These are phyloP conservation scores for Clarias platycephalus DNA, from an alignment of 2,797 vertebrate species.

Conservation along the genomic window DNA sequence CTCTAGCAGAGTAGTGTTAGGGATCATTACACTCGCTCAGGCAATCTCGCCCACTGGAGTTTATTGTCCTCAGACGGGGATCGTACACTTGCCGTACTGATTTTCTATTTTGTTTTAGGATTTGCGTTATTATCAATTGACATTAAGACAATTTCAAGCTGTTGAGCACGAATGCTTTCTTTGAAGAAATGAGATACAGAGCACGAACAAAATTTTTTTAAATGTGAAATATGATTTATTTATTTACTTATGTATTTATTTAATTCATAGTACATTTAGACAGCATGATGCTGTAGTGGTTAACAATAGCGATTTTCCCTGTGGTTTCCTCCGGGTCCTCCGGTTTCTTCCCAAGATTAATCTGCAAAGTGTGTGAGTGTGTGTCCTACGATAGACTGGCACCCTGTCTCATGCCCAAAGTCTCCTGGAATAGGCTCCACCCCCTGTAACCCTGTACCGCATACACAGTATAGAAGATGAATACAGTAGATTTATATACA, in stretches of 20 bases:
- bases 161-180: not conserved
- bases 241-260: not conserved
- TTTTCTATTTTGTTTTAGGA: constrained; percentile 29
- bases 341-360: no score
- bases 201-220: not conserved
- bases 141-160: no score
- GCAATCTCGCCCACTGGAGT: constrained; percentile 26
- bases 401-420: no score
- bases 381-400: no score
- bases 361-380: no score
- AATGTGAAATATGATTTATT: not conserved
- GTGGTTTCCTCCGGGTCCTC: no score
- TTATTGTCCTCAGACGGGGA: constrained; percentile 45
- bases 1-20: constrained; percentile 26
- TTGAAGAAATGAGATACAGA: not conserved
- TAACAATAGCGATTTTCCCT: no score
- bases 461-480: no score
- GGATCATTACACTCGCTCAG: constrained; percentile 49
- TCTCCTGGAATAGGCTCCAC: no score
- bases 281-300: no score
- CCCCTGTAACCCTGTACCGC: no score
- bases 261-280: no score
- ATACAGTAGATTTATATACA: not conserved
- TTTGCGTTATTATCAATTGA: not conserved
- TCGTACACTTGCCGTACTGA: constrained; percentile 34